Evolutionary conservation across 1,140 invertebrate genomes (phyloP), one percentile per base, ranked within the genome.

Genomic region (Dreissena rostriformis): DNA sequence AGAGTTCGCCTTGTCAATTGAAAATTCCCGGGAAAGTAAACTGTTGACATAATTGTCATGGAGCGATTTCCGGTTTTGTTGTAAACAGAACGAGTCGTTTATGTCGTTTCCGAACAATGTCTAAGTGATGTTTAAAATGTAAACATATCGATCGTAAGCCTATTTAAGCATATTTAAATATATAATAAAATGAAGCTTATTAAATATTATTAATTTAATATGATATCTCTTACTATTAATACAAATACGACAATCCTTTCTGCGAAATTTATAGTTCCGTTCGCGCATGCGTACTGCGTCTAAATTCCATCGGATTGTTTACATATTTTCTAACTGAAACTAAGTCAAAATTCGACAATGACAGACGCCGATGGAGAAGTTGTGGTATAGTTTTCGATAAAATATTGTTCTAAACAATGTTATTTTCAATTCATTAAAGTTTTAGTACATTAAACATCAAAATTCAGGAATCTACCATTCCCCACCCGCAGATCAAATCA

Each of bases 11-110:
- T 39, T 53, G n/a, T 11, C 51, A 17, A 74, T 75, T 68, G 84
- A 80, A 51, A 63, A 57, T 77, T 78, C 76, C 75, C 72, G 70
- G 66, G 67, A 39, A 63, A 26, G 39, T 39, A 39, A 39, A 39
- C 39, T 88, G 88, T 90, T 90, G 87, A 74, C 79, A 81, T 88
- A 87, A 90, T 90, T 84, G 88, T 88, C 88, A 89, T 87, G 86
- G 87, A 68, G 85, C 77, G 26, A 86, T 61, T 76, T 61, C 75
- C 76, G 76, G 70, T 83, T 76, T 17, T 76, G 49, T 22, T 28
- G 39, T 29, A 86, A 67, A 67, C 68, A 49, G 24, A 80, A 65
- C 61, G 82, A 68, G 24, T 74, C n/a, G 24, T 67, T 29, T 49
- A n/a, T 17, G 53, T 79, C 63, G 15, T 39, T 39, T 39, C 39